phyloP scores from a whole-genome alignment of 1,140 invertebrate species.

The Mycetomoellerius zeteki region DNA sequence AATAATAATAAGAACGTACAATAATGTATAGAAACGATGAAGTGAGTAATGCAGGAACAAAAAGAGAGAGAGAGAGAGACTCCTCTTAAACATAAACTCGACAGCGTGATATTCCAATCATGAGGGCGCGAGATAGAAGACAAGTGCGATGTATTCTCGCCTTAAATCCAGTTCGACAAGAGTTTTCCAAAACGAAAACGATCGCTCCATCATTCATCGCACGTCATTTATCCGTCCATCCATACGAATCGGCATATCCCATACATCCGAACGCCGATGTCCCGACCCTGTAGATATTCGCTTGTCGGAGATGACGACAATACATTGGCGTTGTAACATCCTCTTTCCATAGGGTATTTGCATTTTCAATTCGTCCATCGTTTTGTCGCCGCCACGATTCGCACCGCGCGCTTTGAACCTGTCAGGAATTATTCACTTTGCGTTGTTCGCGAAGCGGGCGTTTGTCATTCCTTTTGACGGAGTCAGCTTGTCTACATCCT shows the following conservation, averaged over 20 bases:
- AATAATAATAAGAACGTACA: too few species aligned
- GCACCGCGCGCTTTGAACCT: slow-evolving; percentile 24
- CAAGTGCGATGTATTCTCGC: neutral
- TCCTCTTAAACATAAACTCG: neutral
- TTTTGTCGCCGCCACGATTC: neutral
- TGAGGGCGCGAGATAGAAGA: neutral
- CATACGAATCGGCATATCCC: neutral
- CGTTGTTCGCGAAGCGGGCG: slow-evolving; percentile 3
- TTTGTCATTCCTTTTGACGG: slow-evolving; percentile 28
- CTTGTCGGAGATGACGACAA: neutral
- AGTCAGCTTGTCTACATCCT: slow-evolving; percentile 29
- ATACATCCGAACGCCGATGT: neutral
- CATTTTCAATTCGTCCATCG: slow-evolving; percentile 47
- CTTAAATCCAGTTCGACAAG: slow-evolving; percentile 24
- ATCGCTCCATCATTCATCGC: slow-evolving; percentile 33
- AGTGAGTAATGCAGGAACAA: too few species aligned
- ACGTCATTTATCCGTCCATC: neutral
- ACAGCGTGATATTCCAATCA: slow-evolving; percentile 9
- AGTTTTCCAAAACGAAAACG: slow-evolving; percentile 28
- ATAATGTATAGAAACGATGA: too few species aligned
- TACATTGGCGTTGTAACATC: neutral
- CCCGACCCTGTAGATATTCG: slow-evolving; percentile 11
- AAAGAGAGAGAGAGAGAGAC: neutral
- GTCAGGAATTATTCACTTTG: slow-evolving; percentile 31
- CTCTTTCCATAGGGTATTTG: neutral